Conservation (phyloP, 2,888 invertebrate genomes). For the Apodemia zela region DNA sequence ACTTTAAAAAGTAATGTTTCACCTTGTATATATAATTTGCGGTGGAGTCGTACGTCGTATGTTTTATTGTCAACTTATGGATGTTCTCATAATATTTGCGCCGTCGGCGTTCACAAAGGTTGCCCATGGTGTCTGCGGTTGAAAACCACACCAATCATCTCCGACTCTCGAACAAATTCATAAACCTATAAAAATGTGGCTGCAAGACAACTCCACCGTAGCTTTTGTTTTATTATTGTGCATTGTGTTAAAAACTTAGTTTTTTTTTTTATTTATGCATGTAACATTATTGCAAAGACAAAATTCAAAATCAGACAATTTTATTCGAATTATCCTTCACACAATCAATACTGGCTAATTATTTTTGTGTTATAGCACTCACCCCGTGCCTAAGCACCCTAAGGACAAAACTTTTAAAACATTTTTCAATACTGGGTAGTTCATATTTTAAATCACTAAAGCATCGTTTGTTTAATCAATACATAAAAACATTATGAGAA, state of each 20-base stretch:
- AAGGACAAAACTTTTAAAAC: too few relatives aligned
- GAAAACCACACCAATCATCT: conserved; percentile 47
- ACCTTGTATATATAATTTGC: conserved; percentile 34
- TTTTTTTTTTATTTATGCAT: neutral
- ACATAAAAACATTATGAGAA: too few relatives aligned
- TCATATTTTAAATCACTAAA: too few relatives aligned
- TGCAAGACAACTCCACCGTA: conserved; percentile 1
- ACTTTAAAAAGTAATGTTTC: conserved; percentile 17
- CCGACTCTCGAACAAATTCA: conserved; percentile 46
- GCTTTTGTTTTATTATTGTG: conserved; percentile 16
- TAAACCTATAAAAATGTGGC: conserved; percentile 50
- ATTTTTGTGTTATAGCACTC: too few relatives aligned
- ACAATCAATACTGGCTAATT: too few relatives aligned
- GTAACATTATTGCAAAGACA: neutral
- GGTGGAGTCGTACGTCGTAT: conserved; percentile 32
- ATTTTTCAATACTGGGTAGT: too few relatives aligned
- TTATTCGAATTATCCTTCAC: too few relatives aligned
- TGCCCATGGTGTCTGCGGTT: conserved; percentile 34
- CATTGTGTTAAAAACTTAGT: neutral
- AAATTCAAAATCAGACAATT: neutral
- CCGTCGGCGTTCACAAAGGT: conserved; percentile 40
- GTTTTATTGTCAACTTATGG: conserved; percentile 35
- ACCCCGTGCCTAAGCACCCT: too few relatives aligned
- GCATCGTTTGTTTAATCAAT: too few relatives aligned
- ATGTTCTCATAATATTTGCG: conserved; percentile 50